Conservation (phyloP, 2,113 vertebrate genomes). For the Elaphurus davidianus region DNA sequence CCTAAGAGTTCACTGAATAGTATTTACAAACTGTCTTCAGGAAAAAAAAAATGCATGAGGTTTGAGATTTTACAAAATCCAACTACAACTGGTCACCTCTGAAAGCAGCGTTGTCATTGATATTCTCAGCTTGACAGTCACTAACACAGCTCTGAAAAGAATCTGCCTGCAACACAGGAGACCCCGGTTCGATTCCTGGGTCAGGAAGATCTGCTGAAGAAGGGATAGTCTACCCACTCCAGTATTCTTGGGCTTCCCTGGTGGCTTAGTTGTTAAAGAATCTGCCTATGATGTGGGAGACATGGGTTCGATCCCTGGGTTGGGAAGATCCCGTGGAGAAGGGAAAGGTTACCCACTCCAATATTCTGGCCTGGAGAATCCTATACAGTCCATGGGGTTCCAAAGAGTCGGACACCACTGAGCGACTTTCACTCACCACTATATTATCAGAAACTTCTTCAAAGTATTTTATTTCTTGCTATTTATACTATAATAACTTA, state of each 20-base stretch:
- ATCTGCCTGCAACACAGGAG: background rate
- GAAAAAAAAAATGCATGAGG: background rate
- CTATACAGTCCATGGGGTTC: background rate
- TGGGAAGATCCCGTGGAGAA: background rate
- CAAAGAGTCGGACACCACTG: background rate
- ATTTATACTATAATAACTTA: background rate
- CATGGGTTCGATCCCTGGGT: background rate
- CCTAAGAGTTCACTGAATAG: background rate
- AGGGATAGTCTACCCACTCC: background rate
- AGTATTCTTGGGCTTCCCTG: background rate
- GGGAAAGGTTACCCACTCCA: background rate
- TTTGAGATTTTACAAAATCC: constrained; percentile 21
- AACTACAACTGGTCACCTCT: background rate
- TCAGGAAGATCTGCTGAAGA: background rate
- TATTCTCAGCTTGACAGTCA: background rate
- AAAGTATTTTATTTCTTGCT: background rate
- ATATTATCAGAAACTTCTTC: background rate
- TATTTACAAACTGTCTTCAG: background rate
- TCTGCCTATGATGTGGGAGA: background rate
- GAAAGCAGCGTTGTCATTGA: background rate
- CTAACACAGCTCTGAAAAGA: background rate
- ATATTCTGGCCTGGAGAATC: background rate
- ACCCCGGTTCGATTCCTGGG: background rate
- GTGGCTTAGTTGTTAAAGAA: background rate
- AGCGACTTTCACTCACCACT: background rate